Base-by-base conservation (phyloP, 1,140 invertebrate genomes). In the Pseudomyrmex dendroicus region DNA sequence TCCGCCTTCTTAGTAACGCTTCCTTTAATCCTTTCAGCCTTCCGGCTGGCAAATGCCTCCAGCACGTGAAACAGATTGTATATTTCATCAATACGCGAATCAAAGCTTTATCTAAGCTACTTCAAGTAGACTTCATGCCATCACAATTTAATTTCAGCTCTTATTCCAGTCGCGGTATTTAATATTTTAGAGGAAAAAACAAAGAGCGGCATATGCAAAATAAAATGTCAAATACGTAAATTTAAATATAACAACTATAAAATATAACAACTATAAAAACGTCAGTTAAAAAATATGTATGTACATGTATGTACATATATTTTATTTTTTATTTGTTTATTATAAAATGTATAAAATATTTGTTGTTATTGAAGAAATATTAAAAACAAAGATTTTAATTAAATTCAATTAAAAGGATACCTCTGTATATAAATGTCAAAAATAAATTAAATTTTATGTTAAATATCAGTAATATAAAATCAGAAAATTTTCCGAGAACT, bases 1-100 rank as follows among this genome's bases (percentile, higher is more conserved):
- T 85, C 68, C 78, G 67, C 70, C 59, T 83, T 83, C 82, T 73
- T 82, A 83, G 72, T 17, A 66, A 56, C 59, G 68, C 52, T 76
- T 68, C 64, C 70, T 83, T 85, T 83, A 83, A 83, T 66, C 73
- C 63, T 83, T 83, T 67, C 64, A 62, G 20, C 48, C 73, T 10
- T 46, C 52, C 13, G 61, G 70, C 61, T 57, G 52, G 68, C 44
- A 50, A 77, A 77, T 59, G 44, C 52, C 64, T 44, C 76, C 12
- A 13, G 46, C 54, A 12, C 12, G 22, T 7, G 54, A 72, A 72
- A 48, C 44, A 67, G 54, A 64, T 68, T 57, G 62, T 25, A 20
- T 44, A 72, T 72, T 72, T 15, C 35, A 57, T 77, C 50, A 72
- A 35, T 22, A 15, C 44, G 12, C 22, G 8, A 72, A 70, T 50